Evolutionary conservation across 2,888 invertebrate genomes (phyloP), one percentile per base, ranked within the genome.

Genomic region (Andrena minutula): DNA sequence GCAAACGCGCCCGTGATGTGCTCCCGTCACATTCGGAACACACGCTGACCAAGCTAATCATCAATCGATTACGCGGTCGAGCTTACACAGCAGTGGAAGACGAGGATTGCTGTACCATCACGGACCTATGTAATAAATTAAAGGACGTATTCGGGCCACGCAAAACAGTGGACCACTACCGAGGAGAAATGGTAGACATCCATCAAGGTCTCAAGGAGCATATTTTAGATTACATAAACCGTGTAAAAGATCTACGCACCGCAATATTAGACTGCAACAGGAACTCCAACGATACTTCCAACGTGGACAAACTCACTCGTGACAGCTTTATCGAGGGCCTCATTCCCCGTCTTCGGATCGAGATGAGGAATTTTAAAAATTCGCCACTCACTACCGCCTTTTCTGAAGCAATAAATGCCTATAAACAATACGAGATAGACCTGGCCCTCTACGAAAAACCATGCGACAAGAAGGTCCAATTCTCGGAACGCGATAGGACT

Each of bases 221-320:
- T 41, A 61, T 71, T 2, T 3, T 61, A 6, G 49, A 56, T 49
- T 71, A 49, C 60, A 61, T 71, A 3, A 61, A 30, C 8, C 23
- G 71, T 0, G 20, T 61, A 4, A 71, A 71, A 30, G 71, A 71
- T n/a, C 8, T 71, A 7, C 20, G 61, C 5, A 20, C 30, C 1
- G 71, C 49, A 0, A 71, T 71, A 10, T 4, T 56, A 2, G 69
- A 69, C 8, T 23, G 35, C 1, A 58, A 58, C n/a, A 0, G 16
- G 7, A 2, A 5, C 5, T 2, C n/a, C n/a, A n/a, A n/a, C n/a
- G n/a, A n/a, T n/a, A n/a, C n/a, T n/a, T n/a, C n/a, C n/a, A n/a
- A n/a, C n/a, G n/a, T n/a, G n/a, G n/a, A n/a, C n/a, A n/a, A n/a
- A n/a, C n/a, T n/a, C n/a, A n/a, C n/a, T n/a, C n/a, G n/a, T n/a